Evolutionary conservation across 2,113 vertebrate species (phyloP), one percentile per base, ranked within the genome.

Genomic region (Siniperca chuatsi): DNA sequence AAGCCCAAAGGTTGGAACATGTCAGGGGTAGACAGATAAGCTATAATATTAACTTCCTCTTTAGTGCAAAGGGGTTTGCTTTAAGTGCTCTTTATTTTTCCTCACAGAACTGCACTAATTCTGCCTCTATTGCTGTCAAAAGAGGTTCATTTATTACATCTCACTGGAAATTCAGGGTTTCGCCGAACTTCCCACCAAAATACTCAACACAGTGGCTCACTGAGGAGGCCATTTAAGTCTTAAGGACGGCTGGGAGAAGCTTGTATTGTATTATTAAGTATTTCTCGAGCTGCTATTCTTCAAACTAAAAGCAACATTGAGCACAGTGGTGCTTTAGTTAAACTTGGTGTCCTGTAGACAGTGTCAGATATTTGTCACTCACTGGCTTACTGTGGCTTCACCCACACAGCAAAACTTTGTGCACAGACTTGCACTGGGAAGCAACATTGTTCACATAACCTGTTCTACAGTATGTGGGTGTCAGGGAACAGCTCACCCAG

Each of bases 401-500:
- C 91, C 92, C 89, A 89, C 88, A 76, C 86, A 89, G 35, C 8
- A 6, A 85, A 86, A 87, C 77, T 87, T 85, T 62, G 80, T 57
- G 69, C 75, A 71, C 71, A 76, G 81, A 75, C 75, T 78, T 61
- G 69, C 79, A 68, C 23, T 4, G 73, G 69, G 78, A 86, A 46
- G 66, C 83, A 58, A 54, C 83, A 77, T 68, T 85, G 80, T 89
- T 90, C 87, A 86, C 83, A 79, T 89, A 86, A 91, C 86, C 86
- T 81, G 70, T 70, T 89, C 71, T 78, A 72, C 78, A 89, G 77
- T 67, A 90, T 62, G 86, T 92, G 90, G 89, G 93, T 89, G 90
- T 91, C 69, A 64, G 60, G 29, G 70, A 87, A 70, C 80, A 86
- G 85, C 89, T 88, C 85, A 54, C 84, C 79, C 82, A 52, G 77